Evolutionary conservation across 64 coral and sea anemone genomes (phyloP).

Genomic region (Exaiptasia diaphana): DNA sequence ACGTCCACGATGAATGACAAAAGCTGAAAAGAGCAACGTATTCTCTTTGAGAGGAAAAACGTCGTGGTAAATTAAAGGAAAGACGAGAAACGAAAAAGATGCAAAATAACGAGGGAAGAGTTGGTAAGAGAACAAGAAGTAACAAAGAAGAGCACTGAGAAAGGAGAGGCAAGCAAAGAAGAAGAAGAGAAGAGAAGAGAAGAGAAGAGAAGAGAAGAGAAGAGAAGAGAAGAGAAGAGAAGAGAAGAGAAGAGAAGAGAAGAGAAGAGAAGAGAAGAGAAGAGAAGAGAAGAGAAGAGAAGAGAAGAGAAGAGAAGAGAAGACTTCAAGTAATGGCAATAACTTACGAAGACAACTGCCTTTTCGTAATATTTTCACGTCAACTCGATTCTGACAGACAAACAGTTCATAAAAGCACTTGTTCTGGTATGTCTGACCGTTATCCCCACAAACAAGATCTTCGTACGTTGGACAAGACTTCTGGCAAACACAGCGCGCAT

Average conservation of each 20-base stretch:
- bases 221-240: neutral
- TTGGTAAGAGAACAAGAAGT: too few relatives aligned
- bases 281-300: neutral
- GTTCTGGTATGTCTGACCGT: slow-evolving; percentile 29
- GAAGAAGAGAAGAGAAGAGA: neutral
- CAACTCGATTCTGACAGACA: slow-evolving; percentile 10
- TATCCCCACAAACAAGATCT: neutral
- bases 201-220: neutral
- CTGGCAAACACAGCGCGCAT: slow-evolving; percentile 28
- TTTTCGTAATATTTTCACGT: slow-evolving; percentile 29
- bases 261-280: neutral
- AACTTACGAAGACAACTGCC: slow-evolving; percentile 29
- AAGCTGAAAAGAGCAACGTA: slow-evolving; percentile 13
- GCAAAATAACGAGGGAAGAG: neutral
- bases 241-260: neutral
- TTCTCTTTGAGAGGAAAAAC: neutral
- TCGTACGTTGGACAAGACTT: slow-evolving; percentile 7
- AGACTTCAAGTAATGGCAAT: neutral
- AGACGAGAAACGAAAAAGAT: neutral
- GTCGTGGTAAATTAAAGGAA: neutral
- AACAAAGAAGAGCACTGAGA: neutral
- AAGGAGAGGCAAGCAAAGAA: neutral
- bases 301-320: neutral
- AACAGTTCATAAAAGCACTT: slow-evolving; percentile 8
- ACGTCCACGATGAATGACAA: slow-evolving; percentile 58